phyloP scores from a whole-genome alignment of 2,888 invertebrate genomes.

The Eristalis pertinax region DNA sequence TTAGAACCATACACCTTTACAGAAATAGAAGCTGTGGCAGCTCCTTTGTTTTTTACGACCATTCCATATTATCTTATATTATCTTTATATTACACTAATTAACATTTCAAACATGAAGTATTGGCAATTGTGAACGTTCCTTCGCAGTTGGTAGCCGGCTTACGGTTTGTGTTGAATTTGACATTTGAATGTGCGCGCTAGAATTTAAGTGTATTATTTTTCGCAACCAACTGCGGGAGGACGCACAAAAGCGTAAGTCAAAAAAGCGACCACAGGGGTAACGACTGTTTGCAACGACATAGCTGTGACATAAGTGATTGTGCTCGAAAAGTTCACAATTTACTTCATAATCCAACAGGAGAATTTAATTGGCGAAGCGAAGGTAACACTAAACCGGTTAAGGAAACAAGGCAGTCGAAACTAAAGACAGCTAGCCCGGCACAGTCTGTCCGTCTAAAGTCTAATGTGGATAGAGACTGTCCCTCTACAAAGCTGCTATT shows the following conservation, averaged over 20 bases:
- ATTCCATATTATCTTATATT: background rate
- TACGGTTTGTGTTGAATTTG: background rate
- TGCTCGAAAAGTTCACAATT: constrained; percentile 4
- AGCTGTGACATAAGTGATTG: background rate
- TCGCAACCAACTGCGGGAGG: too few relatives aligned
- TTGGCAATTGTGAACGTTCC: constrained; percentile 1
- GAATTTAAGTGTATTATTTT: too few relatives aligned
- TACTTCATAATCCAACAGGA: background rate
- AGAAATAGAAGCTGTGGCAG: constrained; percentile 1
- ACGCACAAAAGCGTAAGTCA: background rate
- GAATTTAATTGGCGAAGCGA: background rate
- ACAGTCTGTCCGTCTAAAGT: background rate
- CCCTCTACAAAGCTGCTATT: too few relatives aligned
- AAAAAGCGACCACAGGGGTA: constrained; percentile 8
- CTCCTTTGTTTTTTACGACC: too few relatives aligned
- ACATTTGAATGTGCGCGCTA: background rate
- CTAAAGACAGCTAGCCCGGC: background rate
- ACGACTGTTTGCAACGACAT: constrained; percentile 11
- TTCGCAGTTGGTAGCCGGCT: background rate
- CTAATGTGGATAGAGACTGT: too few relatives aligned
- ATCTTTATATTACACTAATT: background rate
- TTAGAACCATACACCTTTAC: too few relatives aligned
- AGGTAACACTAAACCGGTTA: background rate
- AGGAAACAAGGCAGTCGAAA: background rate
- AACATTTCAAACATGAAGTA: background rate